Evolutionary conservation across 2,888 invertebrate genomes (phyloP), one percentile per base, ranked within the genome.

Genomic region (Limenitis camilla): DNA sequence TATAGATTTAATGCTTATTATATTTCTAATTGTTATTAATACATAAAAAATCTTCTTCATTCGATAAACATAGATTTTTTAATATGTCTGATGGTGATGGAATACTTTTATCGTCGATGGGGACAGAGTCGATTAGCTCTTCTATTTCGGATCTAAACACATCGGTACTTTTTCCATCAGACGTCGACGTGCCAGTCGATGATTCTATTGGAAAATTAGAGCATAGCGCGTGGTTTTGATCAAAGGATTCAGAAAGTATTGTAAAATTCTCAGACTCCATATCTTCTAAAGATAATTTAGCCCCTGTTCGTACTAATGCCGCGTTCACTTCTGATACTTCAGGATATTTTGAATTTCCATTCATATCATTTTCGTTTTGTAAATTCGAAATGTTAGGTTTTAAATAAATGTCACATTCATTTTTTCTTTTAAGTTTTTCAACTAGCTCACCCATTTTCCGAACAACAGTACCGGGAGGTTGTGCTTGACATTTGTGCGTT

Each of bases 401-500:
- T 6, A 52, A 38, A 35, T 48, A 38, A 35, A 27, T 45, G 8
- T 63, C 61, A 9, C 69, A 66, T 45, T 54, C 62, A 43, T 81
- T 71, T 67, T 83, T 83, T 62, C 79, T 79, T 63, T 83, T 85
- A 5, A 89, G 69, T 67, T 88, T 88, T 68, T 89, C 86, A 10
- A 89, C 75, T 5, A 89, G 74, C 57, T 87, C 84, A 11, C 83
- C 81, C 38, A 77, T 72, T 70, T 85, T 86, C 29, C 89, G 74
- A 2, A 89, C 72, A 1, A 90, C 89, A 10, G 84, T 86, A 10
- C 90, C 91, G 32, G 90, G 89, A 49, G 91, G 89, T 67, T 91
- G 91, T 4, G 85, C 85, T 54, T 90, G 88, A 68, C 95, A 95
- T 78, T 94, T 95, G 68, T 95, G 95, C 4, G 94, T 94, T 67